Evolutionary conservation across 2,888 invertebrate genomes (phyloP), one percentile per base, ranked within the genome.

Genomic region (Stictocephala bisonia): DNA sequence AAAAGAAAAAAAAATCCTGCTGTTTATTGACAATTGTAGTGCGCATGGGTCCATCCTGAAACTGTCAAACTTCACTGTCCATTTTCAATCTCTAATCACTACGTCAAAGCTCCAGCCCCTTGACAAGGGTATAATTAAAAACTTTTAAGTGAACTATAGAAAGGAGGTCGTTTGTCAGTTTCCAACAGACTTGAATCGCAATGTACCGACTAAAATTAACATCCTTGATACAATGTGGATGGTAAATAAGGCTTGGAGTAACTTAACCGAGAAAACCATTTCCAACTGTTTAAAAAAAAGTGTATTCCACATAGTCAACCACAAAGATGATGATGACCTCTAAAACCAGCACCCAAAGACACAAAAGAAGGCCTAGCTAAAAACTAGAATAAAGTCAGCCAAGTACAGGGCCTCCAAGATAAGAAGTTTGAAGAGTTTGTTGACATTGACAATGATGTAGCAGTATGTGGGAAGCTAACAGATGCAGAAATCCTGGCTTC

Each of bases 71-170:
- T 13, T 72, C 15, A 72, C 22, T 24, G 40, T 72, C 2, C 2
- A 40, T 13, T 73, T 73, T 50, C 67, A 60, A 1, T 64, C 60
- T 11, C 50, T 22, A 15, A 73, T 64, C 26, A 24, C 26, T 18
- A 56, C 56, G 15, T 56, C 58, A 27, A 22, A 40, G 7, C 24
- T 75, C 35, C 72, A 76, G 56, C 76, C 74, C 20, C 53, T 75
- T 18, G 75, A 76, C 67, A 75, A 73, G 60, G 75, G 76, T 35
- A 75, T 76, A 22, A 75, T 76, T 40, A 73, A 76, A 74, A 75
- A 72, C 6, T 40, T 69, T 74, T 66, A 73, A 72, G 51, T 66
- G n/a, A 53, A 50, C 26, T 72, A 74, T 50, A 50, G 76, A 29
- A 75, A 74, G 56, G 71, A 76, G 72, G 70, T 76, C 44, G 74